Percentiles rank a stretch among this genome's conserved stretches.
These are phyloP conservation scores for Sitobion miscanthi DNA, from an alignment of 1,140 invertebrate genomes.

Conservation along the genomic window DNA sequence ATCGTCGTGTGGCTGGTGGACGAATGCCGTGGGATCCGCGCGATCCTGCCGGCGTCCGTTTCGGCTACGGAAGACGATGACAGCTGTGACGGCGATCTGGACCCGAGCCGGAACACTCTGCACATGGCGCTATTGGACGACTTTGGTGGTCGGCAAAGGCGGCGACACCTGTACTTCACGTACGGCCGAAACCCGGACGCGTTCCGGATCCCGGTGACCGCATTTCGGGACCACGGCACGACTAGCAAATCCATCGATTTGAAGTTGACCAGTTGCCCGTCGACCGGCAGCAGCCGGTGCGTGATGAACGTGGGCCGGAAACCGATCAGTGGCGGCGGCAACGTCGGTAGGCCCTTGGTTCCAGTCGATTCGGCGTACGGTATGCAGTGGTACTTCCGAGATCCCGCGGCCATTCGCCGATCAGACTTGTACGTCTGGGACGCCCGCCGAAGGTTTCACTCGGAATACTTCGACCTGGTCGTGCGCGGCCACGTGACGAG, in stretches of 20 bases:
- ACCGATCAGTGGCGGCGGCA: not conserved
- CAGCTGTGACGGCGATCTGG: not conserved
- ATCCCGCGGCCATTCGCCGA: not conserved
- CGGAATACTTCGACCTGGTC: not conserved
- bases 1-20: not conserved
- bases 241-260: not conserved
- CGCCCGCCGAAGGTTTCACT: not conserved
- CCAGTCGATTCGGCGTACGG: not conserved
- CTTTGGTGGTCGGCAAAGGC: not conserved
- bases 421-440: conserved; percentile 6
- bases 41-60: not conserved
- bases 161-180: not conserved
- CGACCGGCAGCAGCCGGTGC: not conserved
- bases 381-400: not conserved
- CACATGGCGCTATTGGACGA: conserved; percentile 10
- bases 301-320: conserved; percentile 21
- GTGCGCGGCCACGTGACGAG: not conserved
- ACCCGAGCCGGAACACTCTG: not conserved
- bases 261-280: not conserved
- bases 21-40: not conserved
- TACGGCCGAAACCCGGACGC: conserved; percentile 21
- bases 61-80: not conserved
- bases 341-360: not conserved
- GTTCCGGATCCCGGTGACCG: not conserved
- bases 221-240: not conserved